A percentile compares a stretch with the other conserved stretches of the same genome.
Evolutionary conservation across 1,140 invertebrate genomes (phyloP).

Genomic region (Drosophila nigrodunni): DNA sequence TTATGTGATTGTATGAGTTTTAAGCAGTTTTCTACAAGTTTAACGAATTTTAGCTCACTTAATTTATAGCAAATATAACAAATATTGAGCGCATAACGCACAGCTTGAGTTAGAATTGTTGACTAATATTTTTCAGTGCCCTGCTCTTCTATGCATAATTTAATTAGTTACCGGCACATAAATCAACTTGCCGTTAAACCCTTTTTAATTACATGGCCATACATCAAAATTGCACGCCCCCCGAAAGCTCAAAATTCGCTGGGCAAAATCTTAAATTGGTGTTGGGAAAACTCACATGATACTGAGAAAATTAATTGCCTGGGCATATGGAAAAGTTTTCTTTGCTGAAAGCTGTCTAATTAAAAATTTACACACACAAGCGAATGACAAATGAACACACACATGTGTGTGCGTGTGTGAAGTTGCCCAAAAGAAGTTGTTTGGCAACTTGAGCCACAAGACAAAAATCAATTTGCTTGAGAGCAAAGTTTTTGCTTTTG

Average conservation of each 20-base stretch:
- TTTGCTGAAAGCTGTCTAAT: slow-evolving; percentile 74
- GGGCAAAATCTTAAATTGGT: slow-evolving; percentile 42
- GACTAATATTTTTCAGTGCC: not conserved
- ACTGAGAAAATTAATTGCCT: slow-evolving; percentile 62
- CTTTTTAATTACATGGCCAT: slow-evolving; percentile 77
- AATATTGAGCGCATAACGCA: not conserved
- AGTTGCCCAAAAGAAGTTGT: slow-evolving; percentile 14
- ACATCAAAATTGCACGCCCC: slow-evolving; percentile 48
- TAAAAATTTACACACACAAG: slow-evolving; percentile 67
- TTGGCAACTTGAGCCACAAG: slow-evolving; percentile 36
- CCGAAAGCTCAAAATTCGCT: slow-evolving; percentile 15
- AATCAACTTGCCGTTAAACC: slow-evolving; percentile 74
- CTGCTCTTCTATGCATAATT: slow-evolving; percentile 55
- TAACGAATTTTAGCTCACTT: too few relatives aligned
- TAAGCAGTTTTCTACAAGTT: too few relatives aligned
- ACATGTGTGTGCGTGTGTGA: slow-evolving; percentile 4
- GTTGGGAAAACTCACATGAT: slow-evolving; percentile 30
- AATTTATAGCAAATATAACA: too few relatives aligned
- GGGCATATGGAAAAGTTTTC: slow-evolving; percentile 64
- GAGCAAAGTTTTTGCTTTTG: slow-evolving; percentile 70
- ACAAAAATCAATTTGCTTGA: slow-evolving; percentile 75
- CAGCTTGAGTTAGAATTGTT: slow-evolving; percentile 3
- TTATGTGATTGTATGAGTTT: too few relatives aligned
- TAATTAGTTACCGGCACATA: slow-evolving; percentile 71
- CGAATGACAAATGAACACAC: slow-evolving; percentile 31